Percentiles rank a stretch among this genome's conserved stretches.
phyloP scores from a whole-genome alignment of 35 echinoderm and acorn worm species.

The Holothuria glaberrima region DNA sequence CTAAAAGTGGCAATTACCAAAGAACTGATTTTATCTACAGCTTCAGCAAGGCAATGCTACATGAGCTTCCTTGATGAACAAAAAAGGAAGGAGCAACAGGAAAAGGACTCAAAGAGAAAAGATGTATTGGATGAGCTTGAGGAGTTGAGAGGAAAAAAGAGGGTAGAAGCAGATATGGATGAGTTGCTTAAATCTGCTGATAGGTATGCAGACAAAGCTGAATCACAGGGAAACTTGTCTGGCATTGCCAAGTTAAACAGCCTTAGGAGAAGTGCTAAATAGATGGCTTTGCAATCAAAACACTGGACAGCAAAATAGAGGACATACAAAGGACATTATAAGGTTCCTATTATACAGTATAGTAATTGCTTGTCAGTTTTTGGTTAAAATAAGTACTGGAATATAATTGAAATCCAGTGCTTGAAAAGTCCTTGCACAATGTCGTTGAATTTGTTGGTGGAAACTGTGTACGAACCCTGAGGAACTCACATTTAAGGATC shows the following conservation, averaged over 20 bases:
- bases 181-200: constrained; percentile 9
- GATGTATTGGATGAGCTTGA: constrained; percentile 8
- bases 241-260: constrained; percentile 20
- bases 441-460: not conserved
- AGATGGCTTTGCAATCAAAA: not conserved
- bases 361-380: constrained; percentile 4
- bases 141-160: constrained; percentile 13
- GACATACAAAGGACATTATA: not conserved
- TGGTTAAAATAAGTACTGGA: not conserved
- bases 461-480: constrained; percentile 21
- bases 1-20: constrained; percentile 51
- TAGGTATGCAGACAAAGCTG: constrained; percentile 8
- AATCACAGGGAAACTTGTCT: constrained; percentile 22
- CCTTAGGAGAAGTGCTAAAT: constrained; percentile 17
- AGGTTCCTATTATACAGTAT: not conserved
- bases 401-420: not conserved
- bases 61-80: constrained; percentile 50
- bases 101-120: constrained; percentile 24
- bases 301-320: constrained; percentile 13
- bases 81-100: constrained; percentile 45
- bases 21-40: constrained; percentile 61
- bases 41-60: constrained; percentile 71
- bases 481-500: too few species aligned
- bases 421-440: constrained; percentile 16
- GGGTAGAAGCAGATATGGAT: constrained; percentile 27